A percentile compares a stretch with the other conserved stretches of the same genome.
Evolutionary conservation across 2,888 invertebrate genomes (phyloP).

Genomic region (Pilophorus perplexus): DNA sequence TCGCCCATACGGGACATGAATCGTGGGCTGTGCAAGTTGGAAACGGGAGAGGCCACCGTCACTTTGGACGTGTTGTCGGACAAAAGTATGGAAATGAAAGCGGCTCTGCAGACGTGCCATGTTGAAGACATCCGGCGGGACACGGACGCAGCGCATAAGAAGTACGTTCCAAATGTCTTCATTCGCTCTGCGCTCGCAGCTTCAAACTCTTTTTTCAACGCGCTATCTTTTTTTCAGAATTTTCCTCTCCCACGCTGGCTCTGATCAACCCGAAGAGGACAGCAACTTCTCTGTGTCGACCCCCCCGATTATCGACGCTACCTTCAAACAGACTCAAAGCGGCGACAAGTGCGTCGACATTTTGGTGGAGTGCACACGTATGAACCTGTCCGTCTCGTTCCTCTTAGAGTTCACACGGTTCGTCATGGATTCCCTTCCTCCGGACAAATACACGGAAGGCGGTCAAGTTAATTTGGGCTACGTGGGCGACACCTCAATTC

Average conservation of each 20-base stretch:
- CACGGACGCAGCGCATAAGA: slow-evolving; percentile 49
- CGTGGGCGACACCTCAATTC: slow-evolving; percentile 58
- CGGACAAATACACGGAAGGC: slow-evolving; percentile 62
- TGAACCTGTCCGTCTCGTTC: slow-evolving; percentile 73
- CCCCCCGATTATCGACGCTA: slow-evolving; percentile 70
- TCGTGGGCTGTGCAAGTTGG: slow-evolving; percentile 67
- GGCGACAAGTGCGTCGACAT: slow-evolving; percentile 66
- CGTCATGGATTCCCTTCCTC: slow-evolving; percentile 62
- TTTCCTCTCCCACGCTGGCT: slow-evolving; percentile 64
- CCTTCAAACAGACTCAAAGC: slow-evolving; percentile 62
- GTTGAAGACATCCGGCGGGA: slow-evolving; percentile 73
- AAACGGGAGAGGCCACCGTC: slow-evolving; percentile 65
- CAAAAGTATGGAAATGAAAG: slow-evolving; percentile 65
- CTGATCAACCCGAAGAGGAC: slow-evolving; percentile 56
- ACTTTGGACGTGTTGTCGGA: slow-evolving; percentile 67
- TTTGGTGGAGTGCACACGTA: slow-evolving; percentile 67
- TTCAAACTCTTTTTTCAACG: slow-evolving; percentile 47
- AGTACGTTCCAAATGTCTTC: too few species aligned
- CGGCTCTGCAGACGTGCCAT: slow-evolving; percentile 66
- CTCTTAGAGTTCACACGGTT: slow-evolving; percentile 61
- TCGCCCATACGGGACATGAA: slow-evolving; percentile 71
- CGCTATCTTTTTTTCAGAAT: too few species aligned
- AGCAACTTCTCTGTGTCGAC: slow-evolving; percentile 60
- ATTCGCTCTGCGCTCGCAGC: not conserved
- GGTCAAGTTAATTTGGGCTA: slow-evolving; percentile 72